These are phyloP conservation scores for Hypselothyrea guttata DNA, from an alignment of 2,888 invertebrate species.

Conservation along the genomic window DNA sequence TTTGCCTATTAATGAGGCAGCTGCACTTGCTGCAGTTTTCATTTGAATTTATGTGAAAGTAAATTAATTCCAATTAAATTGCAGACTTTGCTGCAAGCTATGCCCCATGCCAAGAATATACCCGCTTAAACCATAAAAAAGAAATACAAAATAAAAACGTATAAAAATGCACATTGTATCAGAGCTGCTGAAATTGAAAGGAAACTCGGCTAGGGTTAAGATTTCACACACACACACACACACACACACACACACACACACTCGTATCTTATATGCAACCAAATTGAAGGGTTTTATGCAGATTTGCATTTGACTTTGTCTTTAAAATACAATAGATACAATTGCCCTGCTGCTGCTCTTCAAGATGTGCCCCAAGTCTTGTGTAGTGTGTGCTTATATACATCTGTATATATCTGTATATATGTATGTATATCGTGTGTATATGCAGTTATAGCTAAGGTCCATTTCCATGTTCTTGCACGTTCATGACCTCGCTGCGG, in stretches of 20 bases:
- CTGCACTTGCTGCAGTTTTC: slow-evolving; percentile 25
- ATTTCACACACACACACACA: slow-evolving; percentile 3
- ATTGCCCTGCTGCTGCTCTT: slow-evolving; percentile 1
- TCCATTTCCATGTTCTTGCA: slow-evolving; percentile 18
- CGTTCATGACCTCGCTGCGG: slow-evolving; percentile 53
- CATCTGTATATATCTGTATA: too few species aligned
- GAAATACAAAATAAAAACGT: too few species aligned
- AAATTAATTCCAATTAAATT: slow-evolving; percentile 52
- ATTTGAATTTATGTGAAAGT: slow-evolving; percentile 41
- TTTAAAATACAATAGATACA: slow-evolving; percentile 39
- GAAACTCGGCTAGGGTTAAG: slow-evolving; percentile 41
- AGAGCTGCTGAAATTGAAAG: slow-evolving; percentile 50
- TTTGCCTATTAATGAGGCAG: slow-evolving; percentile 30
- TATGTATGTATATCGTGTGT: background rate
- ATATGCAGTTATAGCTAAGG: slow-evolving; percentile 3
- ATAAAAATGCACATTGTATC: too few species aligned
- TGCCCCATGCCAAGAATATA: background rate
- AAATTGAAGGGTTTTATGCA: slow-evolving; percentile 62
- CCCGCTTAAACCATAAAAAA: slow-evolving; percentile 10
- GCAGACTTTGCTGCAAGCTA: background rate
- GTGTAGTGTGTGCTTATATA: background rate
- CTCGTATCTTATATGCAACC: slow-evolving; percentile 48
- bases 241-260: background rate
- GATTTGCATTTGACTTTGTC: slow-evolving; percentile 72
- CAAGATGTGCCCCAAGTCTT: background rate